Evolutionary conservation across 2,888 invertebrate species (phyloP), one percentile per base, ranked within the genome.

Genomic region (Trisateles emortualis): DNA sequence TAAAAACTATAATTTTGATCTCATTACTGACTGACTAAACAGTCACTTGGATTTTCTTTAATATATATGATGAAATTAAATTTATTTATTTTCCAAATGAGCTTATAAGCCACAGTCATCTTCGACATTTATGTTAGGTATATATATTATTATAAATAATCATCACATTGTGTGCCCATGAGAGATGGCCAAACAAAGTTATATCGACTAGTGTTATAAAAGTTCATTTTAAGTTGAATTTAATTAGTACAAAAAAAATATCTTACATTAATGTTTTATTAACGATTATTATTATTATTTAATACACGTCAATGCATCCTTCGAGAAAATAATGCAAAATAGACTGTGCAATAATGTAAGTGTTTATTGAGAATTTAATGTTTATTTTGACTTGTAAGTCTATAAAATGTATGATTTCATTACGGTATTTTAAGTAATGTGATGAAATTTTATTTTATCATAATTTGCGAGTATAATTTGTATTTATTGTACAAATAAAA

Each of bases 401-500:
- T 69, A 70, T 72, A 67, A 72, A 74, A 68, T n/a, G 66, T 79
- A 73, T 77, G 57, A 78, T 83, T 84, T 82, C 73, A 81, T 82
- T 83, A 43, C 58, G 54, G 76, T 79, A 77, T 76, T 76, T 81
- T 85, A 85, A 85, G 81, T 78, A 74, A 88, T 85, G 86, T 87
- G 82, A 85, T 90, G 90, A 90, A 86, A 90, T 88, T 88, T 86
- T 86, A 85, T 85, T 86, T 88, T 87, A 86, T 83, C 76, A 81
- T 90, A 83, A 86, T 88, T 89, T 88, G 89, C 90, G 84, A 86
- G 81, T 90, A 90, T 91, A 80, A 84, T 92, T 92, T 92, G 91
- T 92, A 92, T 92, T 90, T 90, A 92, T 92, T 92, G 91, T 92
- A 92, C 91, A 92, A 92, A 92, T 92, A 92, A 92, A 68, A 88